Evolutionary conservation across 2,888 invertebrate species (phyloP), one percentile per base, ranked within the genome.

Genomic region (Panorpa germanica): DNA sequence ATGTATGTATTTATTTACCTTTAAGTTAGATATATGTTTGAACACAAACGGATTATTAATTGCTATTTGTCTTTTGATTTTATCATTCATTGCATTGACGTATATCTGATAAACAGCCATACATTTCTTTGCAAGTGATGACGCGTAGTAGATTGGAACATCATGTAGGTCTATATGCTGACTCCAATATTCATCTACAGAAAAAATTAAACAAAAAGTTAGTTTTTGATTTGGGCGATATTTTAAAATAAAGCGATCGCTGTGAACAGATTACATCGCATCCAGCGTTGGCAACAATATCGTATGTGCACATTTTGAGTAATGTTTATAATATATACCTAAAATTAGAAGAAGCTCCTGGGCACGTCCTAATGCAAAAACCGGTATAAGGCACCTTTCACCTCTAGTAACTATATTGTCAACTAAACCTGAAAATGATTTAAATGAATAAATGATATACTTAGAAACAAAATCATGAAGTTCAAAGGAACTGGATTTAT

Each of bases 51-150:
- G 98, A 61, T 98, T 99, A 51, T 88, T 93, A 38, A 95, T 78
- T 2, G 93, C 88, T 46, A 98, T 96, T 59, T 96, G 96, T 2
- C 91, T 58, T 9, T 83, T 70, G 40, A 99, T 98, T 48, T 78
- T 76, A 45, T 96, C 93, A 55, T 99, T 99, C 98, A 99, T 99
- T 0, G 96, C 95, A 56, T 95, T 95, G 3, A 98, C 80, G 53
- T 95, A 99, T 0, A 98, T 98, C 59, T 99, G 98, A 60, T 99
- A 99, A 2, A 99, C 98, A 33, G 93, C 85, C 96, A 99, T 99
- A 49, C 98, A 99, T 53, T 98, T 98, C 59, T 98, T 98, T 26
- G 98, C 98, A 37, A 99, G 61, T 0, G 96, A 93, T 0, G 95
- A 96, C 7, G 98, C 98, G 60, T 99, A 98, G 59, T 99, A 98